These are phyloP conservation scores for Cotesia chilonis DNA, from an alignment of 1,140 invertebrate species.

Conservation along the genomic window DNA sequence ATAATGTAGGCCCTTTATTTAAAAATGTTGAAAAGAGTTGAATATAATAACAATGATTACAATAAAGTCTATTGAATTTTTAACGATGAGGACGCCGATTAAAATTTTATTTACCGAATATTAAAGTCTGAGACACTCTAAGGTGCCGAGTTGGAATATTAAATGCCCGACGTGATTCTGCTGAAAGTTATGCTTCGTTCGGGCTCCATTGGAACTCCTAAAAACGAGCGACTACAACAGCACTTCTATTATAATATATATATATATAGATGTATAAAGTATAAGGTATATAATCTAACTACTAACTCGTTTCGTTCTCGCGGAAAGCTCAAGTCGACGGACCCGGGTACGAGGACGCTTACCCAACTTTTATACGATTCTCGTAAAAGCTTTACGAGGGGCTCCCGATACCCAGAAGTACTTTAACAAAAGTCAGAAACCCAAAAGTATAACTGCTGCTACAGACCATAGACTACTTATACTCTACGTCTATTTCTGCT, in stretches of 20 bases:
- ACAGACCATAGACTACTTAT: not conserved
- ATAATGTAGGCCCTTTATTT: too few species aligned
- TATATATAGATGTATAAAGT: too few species aligned
- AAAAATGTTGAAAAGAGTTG: too few species aligned
- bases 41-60: too few species aligned
- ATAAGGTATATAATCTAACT: too few species aligned
- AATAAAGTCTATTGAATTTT: not conserved
- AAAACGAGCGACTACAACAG: too few species aligned
- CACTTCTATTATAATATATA: too few species aligned
- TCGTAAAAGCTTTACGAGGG: slow-evolving; percentile 31
- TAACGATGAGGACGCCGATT: slow-evolving; percentile 14
- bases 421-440: not conserved
- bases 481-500: too few species aligned
- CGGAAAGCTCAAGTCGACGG: not conserved
- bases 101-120: slow-evolving; percentile 13
- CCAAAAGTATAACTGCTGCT: slow-evolving; percentile 4
- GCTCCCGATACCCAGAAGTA: not conserved
- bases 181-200: not conserved
- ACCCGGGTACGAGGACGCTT: slow-evolving; percentile 15
- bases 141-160: slow-evolving; percentile 21
- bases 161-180: slow-evolving; percentile 4
- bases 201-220: too few species aligned
- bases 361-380: slow-evolving; percentile 30
- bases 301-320: not conserved
- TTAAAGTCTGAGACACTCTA: not conserved